Base-by-base conservation (phyloP, 2,113 vertebrate species). In the Pseudorectes ferrugineus region DNA sequence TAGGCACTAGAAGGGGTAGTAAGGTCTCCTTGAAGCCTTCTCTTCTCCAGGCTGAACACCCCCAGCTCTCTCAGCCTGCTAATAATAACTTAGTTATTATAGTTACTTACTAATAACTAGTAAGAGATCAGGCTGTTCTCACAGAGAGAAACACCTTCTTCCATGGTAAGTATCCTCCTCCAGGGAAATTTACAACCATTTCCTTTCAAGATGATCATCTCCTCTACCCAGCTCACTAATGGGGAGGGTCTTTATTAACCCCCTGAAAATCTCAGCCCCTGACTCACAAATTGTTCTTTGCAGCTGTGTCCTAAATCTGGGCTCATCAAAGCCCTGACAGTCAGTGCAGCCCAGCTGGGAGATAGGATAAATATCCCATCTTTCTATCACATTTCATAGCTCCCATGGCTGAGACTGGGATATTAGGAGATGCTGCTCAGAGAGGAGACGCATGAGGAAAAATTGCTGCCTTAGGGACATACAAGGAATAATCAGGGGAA, bases 381-480 rank as follows among this genome's bases (percentile, higher is more conserved):
- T 85, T 88, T 67, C 88, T 67, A 57, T 61, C 14, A 29, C 33
- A 61, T 88, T 40, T 88, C 43, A 18, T 28, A 72, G 48, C 49
- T 73, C 33, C 33, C 31, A 57, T 6, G 4, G 46, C 58, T 65
- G 48, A 75, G 59, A 18, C 48, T 54, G 48, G 23, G 78, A 48
- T 82, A 14, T 63, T 54, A 75, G 71, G 45, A 90, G 48, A 43
- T 36, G 6, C 59, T 1, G 3, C 49, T 65, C 1, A 2, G 66
- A 85, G 83, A 75, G 11, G 42, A 36, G 79, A 55, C 59, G 33
- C 40, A 71, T 25, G 25, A 84, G 46, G 36, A 58, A 71, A 65
- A 91, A 87, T n/a, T 91, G 68, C 25, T 83, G 87, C 63, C 52
- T 38, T 24, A 12, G 76, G 54, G 55, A 85, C 28, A 62, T 43